phyloP scores from a whole-genome alignment of 2,888 invertebrate genomes.

The Cylloceria caligata region DNA sequence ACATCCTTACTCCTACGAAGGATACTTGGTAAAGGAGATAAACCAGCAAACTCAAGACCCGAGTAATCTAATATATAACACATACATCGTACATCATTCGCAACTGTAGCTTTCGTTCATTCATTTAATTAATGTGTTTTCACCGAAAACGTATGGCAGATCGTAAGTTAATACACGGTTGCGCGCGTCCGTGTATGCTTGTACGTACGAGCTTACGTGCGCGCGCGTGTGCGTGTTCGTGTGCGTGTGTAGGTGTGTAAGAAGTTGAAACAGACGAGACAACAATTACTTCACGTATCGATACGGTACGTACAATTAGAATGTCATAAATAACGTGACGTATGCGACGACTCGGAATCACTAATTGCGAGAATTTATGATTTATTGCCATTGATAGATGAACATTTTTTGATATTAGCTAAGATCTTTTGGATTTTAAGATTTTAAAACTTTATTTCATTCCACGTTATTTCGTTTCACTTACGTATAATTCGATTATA shows the following conservation, averaged over 20 bases:
- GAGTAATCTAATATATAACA: background rate
- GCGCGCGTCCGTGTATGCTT: too few species aligned
- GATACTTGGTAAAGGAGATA: slow-evolving; percentile 4
- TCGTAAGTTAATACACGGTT: background rate
- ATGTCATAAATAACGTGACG: slow-evolving; percentile 44
- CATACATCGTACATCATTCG: slow-evolving; percentile 36
- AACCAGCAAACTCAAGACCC: slow-evolving; percentile 30
- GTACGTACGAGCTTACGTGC: background rate
- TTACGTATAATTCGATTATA: slow-evolving; percentile 58
- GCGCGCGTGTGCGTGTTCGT: too few species aligned
- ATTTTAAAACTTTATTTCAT: slow-evolving; percentile 3
- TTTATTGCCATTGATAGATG: slow-evolving; percentile 67
- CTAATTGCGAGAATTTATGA: slow-evolving; percentile 46
- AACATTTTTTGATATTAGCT: slow-evolving; percentile 46
- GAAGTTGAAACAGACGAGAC: slow-evolving; percentile 28
- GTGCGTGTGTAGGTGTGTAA: slow-evolving; percentile 5
- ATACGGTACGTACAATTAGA: slow-evolving; percentile 54
- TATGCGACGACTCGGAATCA: slow-evolving; percentile 25
- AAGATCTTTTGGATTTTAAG: slow-evolving; percentile 7
- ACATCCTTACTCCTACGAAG: slow-evolving; percentile 11
- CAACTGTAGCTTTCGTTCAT: slow-evolving; percentile 12
- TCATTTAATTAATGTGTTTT: slow-evolving; percentile 3
- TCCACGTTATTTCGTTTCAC: slow-evolving; percentile 18
- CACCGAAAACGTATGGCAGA: slow-evolving; percentile 18
- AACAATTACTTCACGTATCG: slow-evolving; percentile 43